Base-by-base conservation (phyloP, 2,888 invertebrate genomes). In the Eilema depressum region DNA sequence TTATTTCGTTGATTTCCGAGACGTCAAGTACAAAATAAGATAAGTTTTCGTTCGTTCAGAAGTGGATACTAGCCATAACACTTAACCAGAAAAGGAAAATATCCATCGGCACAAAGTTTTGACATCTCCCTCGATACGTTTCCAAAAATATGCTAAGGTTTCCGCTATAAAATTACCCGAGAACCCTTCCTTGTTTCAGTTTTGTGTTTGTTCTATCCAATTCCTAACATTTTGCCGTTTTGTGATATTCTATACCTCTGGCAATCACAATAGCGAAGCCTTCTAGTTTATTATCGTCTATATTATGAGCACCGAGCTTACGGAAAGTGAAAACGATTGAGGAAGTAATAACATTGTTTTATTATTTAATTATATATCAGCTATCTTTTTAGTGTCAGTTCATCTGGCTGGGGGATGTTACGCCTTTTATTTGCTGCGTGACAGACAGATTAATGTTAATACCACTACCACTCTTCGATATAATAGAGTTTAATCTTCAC, bases 231-330 rank as follows among this genome's bases (percentile, higher is more conserved):
- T 73, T 76, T 64, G 82, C 83, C 85, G 83, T 88, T 88, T 87
- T 88, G 86, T 83, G 86, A 89, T 88, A 90, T 89, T 87, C 88
- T 87, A 90, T 90, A 88, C 86, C 72, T 77, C 71, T 70, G 81
- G 82, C 84, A 89, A 88, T 89, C 89, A 88, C 88, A 88, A 82
- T 83, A 77, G 80, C 75, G 78, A 71, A 81, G 83, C 79, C 82
- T 82, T 78, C 80, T 83, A 81, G 81, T 86, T 87, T 89, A 87
- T 86, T 88, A 86, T 86, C 84, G 76, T 85, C 83, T 86, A 84
- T 81, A 83, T 82, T 85, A 85, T 86, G 86, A 86, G 85, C 82
- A 82, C 80, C 66, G 80, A 71, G 70, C 12, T 72, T 72, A 75
- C 71, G 73, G 78, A 78, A 82, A 80, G 78, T 80, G 79, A 76